Base-by-base conservation (phyloP, 2,797 vertebrate species). In the Lophotriccus pileatus region DNA sequence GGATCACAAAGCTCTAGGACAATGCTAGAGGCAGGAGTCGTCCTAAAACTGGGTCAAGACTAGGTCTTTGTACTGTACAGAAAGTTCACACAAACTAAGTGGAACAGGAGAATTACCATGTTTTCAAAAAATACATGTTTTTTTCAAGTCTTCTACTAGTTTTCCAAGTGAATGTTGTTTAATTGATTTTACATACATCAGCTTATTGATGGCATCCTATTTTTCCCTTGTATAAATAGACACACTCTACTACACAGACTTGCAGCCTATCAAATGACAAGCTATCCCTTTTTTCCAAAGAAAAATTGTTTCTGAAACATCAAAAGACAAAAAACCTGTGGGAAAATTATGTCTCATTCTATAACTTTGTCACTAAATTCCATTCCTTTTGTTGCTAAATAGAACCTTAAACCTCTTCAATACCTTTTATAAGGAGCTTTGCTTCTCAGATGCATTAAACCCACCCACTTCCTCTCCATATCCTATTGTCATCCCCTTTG, bases 311-410 rank as follows among this genome's bases (percentile, higher is more conserved):
- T 52, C 27, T 52, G 19, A 52, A 52, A 89, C 87, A 94, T 96
- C 79, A 96, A 95, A 96, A 77, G 86, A 94, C 39, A 93, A 95
- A 95, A 90, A 34, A 90, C 70, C 87, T 96, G 89, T 96, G 94
- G 92, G 90, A 96, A 97, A 97, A 92, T 95, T 93, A 95, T 94
- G 46, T 58, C 43, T 46, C 2, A 1, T 63, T 73, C 94, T 66
- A 79, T 80, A 96, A 91, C 41, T 83, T n/a, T 46, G 43, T 46
- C 12, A 2, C 32, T 44, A 64, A n/a, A 64, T 64, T 64, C 43
- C 32, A 19, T 64, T 46, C 30, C 84, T 96, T 96, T 96, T 90
- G 73, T 96, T 2, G 7, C n/a, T 80, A 81, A 85, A 93, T 19
- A 91, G 58, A 94, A 78, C 27, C 58, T 47, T 52, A 94, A 93